Evolutionary conservation across 2,797 vertebrate species (phyloP).

Genomic region (Crenichthys baileyi): DNA sequence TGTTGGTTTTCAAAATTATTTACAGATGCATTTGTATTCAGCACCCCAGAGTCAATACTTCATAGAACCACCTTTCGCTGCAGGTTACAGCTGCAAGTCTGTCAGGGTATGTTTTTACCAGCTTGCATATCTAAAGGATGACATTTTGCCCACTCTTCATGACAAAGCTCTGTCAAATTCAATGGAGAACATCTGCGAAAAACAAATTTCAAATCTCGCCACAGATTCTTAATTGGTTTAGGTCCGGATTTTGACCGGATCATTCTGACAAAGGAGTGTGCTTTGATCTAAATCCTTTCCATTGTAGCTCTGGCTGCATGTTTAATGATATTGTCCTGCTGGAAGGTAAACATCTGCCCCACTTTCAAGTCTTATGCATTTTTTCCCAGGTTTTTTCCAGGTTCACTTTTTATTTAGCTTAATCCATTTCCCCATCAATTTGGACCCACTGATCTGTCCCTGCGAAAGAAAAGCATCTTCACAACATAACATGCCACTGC

Average conservation of each 20-base stretch:
- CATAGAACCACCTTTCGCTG: too few relatives aligned
- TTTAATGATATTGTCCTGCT: neutral
- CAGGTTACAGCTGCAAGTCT: too few relatives aligned
- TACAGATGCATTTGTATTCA: neutral
- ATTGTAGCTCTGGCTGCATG: neutral
- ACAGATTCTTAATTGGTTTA: neutral
- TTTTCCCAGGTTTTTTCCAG: neutral
- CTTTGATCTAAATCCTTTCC: neutral
- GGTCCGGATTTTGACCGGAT: neutral
- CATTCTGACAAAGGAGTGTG: neutral
- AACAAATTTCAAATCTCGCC: neutral
- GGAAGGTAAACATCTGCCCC: neutral
- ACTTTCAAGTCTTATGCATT: neutral
- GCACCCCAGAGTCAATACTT: neutral
- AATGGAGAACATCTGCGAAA: too few relatives aligned
- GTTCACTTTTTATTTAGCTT: neutral
- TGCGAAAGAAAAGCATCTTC: neutral
- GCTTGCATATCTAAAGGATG: too few relatives aligned
- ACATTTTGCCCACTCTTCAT: too few relatives aligned
- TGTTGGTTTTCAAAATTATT: neutral
- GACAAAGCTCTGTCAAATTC: too few relatives aligned
- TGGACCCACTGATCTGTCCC: neutral
- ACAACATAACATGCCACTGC: too few relatives aligned
- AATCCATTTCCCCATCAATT: neutral
- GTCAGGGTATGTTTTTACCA: too few relatives aligned